Percentiles rank a stretch among this genome's conserved stretches.
Evolutionary conservation across 2,797 vertebrate species (phyloP).

Genomic region (Micropoecilia bifurca): DNA sequence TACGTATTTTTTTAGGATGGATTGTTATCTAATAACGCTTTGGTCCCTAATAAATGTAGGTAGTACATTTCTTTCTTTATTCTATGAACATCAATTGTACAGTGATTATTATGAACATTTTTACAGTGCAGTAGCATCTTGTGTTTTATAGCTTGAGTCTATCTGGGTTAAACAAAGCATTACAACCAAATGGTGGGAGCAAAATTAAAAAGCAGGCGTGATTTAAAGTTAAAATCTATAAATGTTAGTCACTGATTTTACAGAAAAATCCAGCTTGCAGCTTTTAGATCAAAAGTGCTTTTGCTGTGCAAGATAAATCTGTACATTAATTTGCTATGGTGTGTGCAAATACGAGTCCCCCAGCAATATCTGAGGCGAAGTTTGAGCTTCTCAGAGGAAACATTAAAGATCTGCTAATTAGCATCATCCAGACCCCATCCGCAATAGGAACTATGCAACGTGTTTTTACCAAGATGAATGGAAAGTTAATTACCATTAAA

Average conservation of each 20-base stretch:
- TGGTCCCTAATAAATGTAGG: not conserved
- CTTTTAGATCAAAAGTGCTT: not conserved
- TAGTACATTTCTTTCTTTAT: not conserved
- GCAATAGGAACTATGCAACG: not conserved
- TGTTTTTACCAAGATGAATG: not conserved
- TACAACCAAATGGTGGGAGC: not conserved
- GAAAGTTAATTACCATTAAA: constrained; percentile 4
- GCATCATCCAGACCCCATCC: not conserved
- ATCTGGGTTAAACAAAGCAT: not conserved
- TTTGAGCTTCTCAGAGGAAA: not conserved
- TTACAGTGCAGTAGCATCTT: not conserved
- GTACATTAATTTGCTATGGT: not conserved
- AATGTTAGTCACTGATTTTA: not conserved
- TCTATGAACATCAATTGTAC: not conserved
- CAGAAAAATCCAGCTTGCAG: not conserved
- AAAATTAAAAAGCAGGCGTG: not conserved
- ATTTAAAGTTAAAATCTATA: not conserved
- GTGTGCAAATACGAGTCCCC: not conserved
- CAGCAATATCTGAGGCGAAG: constrained; percentile 1
- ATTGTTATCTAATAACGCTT: constrained; percentile 50
- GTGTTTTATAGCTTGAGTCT: not conserved
- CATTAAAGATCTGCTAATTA: constrained; percentile 7
- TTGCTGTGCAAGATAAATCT: not conserved
- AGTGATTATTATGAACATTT: not conserved
- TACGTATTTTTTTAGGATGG: constrained; percentile 63